Evolutionary conservation across 2,888 invertebrate species (phyloP), one percentile per base, ranked within the genome.

Genomic region (Mythimna albipuncta): DNA sequence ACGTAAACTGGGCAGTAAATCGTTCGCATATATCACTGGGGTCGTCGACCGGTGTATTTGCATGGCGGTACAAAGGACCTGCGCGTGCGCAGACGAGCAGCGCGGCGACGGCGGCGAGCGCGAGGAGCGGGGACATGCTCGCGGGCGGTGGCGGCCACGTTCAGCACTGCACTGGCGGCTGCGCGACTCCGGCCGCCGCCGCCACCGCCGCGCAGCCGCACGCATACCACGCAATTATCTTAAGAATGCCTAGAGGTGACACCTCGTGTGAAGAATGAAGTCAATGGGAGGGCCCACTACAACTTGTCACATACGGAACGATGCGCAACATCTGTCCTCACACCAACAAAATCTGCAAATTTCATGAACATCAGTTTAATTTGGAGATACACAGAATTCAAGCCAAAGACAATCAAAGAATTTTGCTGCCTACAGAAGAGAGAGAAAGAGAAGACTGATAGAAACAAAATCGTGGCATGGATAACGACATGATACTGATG

Each of bases 21-120:
- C 69, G 73, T 85, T 82, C 80, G 90, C 91, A 91, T 93, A 92
- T 92, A 90, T 92, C 93, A 93, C 91, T 89, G 92, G 92, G 95
- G 94, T 95, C 94, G 89, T 86, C 87, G 95, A 92, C 94, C 95
- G 92, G 86, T 75, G 85, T 86, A 89, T 93, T 93, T 91, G 94
- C 93, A 90, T 91, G 89, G 84, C 82, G 82, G 83, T 83, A 84
- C 80, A 79, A 78, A 79, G 85, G 87, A 92, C 92, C 92, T 91
- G 92, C 88, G 89, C 85, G 82, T 72, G 85, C 87, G 89, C 81
- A 75, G 82, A 81, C 84, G 81, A 87, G 75, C 72, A 90, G 85
- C 83, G 86, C 87, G 85, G 81, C 77, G 84, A 84, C 41, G 61
- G 21, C 85, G 86, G 88, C 86, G 88, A 89, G 85, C 83, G 88